Conservation (phyloP, 2,888 invertebrate species). For the Protodeltote pygarga region DNA sequence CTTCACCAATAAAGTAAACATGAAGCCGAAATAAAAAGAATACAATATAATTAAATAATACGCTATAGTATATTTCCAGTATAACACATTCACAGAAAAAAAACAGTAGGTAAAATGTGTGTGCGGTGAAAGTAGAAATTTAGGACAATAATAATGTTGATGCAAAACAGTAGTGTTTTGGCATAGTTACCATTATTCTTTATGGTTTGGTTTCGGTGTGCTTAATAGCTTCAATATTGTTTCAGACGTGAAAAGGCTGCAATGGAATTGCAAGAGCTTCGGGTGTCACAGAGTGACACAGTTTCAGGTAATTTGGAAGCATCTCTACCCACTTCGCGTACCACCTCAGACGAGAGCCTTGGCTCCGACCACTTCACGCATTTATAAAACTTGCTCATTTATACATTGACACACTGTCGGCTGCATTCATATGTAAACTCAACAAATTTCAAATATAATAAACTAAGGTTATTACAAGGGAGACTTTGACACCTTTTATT, state of each 20-base stretch:
- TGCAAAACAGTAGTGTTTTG: too few species aligned
- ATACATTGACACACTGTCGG: conserved; percentile 37
- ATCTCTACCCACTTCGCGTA: conserved; percentile 81
- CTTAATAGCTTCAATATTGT: conserved; percentile 41
- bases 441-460: too few species aligned
- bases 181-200: not conserved
- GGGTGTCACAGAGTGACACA: conserved; percentile 86
- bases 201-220: not conserved
- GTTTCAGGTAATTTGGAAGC: conserved; percentile 87
- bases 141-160: too few species aligned
- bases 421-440: conserved; percentile 3
- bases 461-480: too few species aligned
- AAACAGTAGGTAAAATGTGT: too few species aligned
- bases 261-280: conserved; percentile 82
- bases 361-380: conserved; percentile 79
- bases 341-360: conserved; percentile 77
- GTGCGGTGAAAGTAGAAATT: too few species aligned
- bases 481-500: too few species aligned
- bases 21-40: too few species aligned
- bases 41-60: too few species aligned
- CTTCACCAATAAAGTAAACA: too few species aligned
- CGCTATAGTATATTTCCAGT: too few species aligned
- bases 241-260: conserved; percentile 87
- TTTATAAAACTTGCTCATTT: conserved; percentile 58
- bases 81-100: too few species aligned